Base-by-base conservation (phyloP, 2,888 invertebrate genomes). In the Prostheceraeus crozeri region DNA sequence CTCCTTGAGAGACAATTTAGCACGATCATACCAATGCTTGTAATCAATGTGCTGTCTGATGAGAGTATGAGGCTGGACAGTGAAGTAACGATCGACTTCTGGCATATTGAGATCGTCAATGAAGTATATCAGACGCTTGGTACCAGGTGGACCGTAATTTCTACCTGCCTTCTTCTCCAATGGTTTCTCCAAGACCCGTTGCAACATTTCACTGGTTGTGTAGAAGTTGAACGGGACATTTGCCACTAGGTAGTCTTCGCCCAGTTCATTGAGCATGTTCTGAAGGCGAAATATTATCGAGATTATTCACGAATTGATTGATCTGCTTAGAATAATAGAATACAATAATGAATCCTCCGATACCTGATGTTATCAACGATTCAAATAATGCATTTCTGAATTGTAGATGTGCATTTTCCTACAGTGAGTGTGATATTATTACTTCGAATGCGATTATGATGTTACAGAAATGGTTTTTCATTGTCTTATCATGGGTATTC, bases 71-170 rank as follows among this genome's bases (percentile, higher is more conserved):
- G 94, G 93, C 73, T 91, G 91, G 0, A 93, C 93, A 0, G 94
- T 94, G 6, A 90, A 91, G 70, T 94, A 94, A 31, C 82, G 83
- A 75, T 93, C 93, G 1, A 91, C 88, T 81, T 90, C 90, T 1
- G 94, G 93, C 91, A 94, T 94, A 72, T 94, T 94, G 85, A 94
- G 85, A 70, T 94, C 94, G 71, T 94, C 94, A 62, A 94, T 85
- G 72, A 94, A 94, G 75, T 91, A 94, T 63, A 94, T 84, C 36
- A 94, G 79, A 0, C 86, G 87, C 77, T 91, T 90, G 69, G 84
- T 90, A 11, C 93, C 91, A 0, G 91, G 91, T 11, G 94, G 94
- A 0, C 91, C 94, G 70, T 85, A 94, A 78, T 91, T 93, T 64
- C 90, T 81, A 4, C 89, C 93, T 8, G 93, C 93, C 76, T 94